Evolutionary conservation across 2,113 vertebrate species (phyloP).

Genomic region (Tupaia chinensis): DNA sequence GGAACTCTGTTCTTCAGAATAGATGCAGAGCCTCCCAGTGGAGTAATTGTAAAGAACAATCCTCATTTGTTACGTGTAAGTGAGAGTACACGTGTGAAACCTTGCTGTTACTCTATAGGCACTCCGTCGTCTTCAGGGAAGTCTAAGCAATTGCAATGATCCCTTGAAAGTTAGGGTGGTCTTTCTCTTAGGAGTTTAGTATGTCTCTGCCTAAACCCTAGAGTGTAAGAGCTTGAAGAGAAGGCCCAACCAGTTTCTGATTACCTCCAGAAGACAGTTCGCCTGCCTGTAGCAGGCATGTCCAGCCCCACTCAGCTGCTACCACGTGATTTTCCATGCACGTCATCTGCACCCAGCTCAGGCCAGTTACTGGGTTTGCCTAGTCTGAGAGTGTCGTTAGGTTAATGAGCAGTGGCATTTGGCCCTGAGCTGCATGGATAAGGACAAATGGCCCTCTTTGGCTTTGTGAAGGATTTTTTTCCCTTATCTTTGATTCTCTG

Average conservation of each 20-base stretch:
- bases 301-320: neutral
- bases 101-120: neutral
- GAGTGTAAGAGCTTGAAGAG: neutral
- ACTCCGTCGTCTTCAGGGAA: neutral
- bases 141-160: neutral
- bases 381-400: conserved; percentile 7
- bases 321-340: neutral
- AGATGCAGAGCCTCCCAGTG: neutral
- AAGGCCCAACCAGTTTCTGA: neutral
- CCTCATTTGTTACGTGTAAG: neutral
- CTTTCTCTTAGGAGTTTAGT: conserved; percentile 35
- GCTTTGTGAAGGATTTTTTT: neutral
- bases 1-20: conserved; percentile 7
- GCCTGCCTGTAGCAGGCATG: neutral
- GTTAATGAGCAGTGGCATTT: neutral
- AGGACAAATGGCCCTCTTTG: neutral
- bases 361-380: neutral
- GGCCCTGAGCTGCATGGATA: neutral
- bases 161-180: neutral
- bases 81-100: conserved; percentile 24
- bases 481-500: conserved; percentile 6
- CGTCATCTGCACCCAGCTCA: neutral
- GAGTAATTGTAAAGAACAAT: neutral
- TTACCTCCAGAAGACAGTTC: neutral
- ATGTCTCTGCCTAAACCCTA: neutral